Base-by-base conservation (phyloP, 2,113 vertebrate species). In the Hydrolagus affinis region DNA sequence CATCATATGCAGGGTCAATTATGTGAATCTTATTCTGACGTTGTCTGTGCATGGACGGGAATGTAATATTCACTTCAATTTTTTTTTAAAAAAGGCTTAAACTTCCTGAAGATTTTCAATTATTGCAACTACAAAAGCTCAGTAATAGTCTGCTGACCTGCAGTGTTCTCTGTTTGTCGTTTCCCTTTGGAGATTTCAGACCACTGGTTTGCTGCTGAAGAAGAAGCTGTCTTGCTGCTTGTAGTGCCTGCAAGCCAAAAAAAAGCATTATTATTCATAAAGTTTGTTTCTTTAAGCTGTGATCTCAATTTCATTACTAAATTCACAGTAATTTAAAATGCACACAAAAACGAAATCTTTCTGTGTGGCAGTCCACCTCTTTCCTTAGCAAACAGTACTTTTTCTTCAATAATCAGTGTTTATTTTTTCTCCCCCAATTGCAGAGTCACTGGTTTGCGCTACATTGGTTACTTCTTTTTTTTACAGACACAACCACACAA, bases 141-240 rank as follows among this genome's bases (percentile, higher is more conserved):
- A 32, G 78, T 68, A 83, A 83, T 68, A 64, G 60, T 59, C 59
- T 56, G 94, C 96, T 94, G 95, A 99, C 98, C 97, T 99, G 98
- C 91, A 98, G 94, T 89, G 96, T 96, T 94, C 97, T 97, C 92
- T 99, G 97, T 93, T 99, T 99, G 91, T 99, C 98, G 92, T 94
- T 96, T 93, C 92, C 96, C 94, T 99, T 99, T 93, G 97, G 97
- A 95, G 97, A 98, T 91, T 98, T 99, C 93, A 99, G 90, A 93
- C 96, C 96, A 95, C 96, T 96, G 93, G 96, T 96, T 94, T 98
- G 96, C 93, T 99, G 98, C 90, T 99, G 97, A 93, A 99, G 94
- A 90, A 99, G 96, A 95, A 98, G 95, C 94, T 98, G 97, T 90
- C 97, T 96, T 89, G 97, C 97, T 94, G 96, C 96, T 91, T 99